phyloP scores from a whole-genome alignment of 2,888 invertebrate genomes.

The Nebria salina region DNA sequence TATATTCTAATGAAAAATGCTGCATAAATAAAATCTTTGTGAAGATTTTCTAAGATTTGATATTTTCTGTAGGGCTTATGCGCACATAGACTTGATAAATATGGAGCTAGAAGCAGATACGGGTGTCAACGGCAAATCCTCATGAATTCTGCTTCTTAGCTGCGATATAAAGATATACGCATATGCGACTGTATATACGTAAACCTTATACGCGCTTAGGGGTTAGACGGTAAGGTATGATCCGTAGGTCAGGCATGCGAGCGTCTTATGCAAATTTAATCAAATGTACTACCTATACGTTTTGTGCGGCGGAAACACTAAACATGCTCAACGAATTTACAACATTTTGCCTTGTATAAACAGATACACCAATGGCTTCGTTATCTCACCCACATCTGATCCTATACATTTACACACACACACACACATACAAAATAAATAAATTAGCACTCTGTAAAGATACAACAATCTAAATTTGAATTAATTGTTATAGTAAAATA shows the following conservation, averaged over 20 bases:
- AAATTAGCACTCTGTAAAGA: too few relatives aligned
- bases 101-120: not conserved
- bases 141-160: not conserved
- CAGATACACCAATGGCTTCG: not conserved
- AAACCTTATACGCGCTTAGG: conserved; percentile 7
- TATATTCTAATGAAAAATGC: too few relatives aligned
- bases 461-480: too few relatives aligned
- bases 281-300: not conserved
- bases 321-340: conserved; percentile 9
- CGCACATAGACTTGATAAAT: not conserved
- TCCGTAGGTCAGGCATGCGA: conserved; percentile 8
- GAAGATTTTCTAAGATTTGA: too few relatives aligned
- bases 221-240: not conserved
- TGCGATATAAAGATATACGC: too few relatives aligned
- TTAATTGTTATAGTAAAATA: too few relatives aligned
- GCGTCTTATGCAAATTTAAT: conserved; percentile 34
- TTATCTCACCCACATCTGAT: not conserved
- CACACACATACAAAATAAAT: too few relatives aligned
- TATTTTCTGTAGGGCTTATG: too few relatives aligned
- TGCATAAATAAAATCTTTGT: too few relatives aligned
- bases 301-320: not conserved
- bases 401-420: not conserved
- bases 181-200: not conserved
- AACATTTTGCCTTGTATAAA: not conserved
- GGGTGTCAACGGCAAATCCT: conserved; percentile 4